These are phyloP conservation scores for Synodontis membranacea DNA, from an alignment of 2,113 vertebrate species.

Conservation along the genomic window DNA sequence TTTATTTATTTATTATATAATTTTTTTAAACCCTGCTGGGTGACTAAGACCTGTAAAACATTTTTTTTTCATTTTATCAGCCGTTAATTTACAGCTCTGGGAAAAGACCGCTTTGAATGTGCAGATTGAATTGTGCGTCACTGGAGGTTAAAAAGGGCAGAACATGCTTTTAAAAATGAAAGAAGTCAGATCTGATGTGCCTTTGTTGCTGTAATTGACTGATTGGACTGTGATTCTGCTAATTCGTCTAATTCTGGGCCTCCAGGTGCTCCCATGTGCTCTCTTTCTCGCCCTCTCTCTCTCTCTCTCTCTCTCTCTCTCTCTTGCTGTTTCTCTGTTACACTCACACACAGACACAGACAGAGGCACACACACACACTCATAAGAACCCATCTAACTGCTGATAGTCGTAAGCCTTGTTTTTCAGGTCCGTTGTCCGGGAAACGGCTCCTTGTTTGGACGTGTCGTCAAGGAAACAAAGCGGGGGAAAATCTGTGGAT, in stretches of 20 bases:
- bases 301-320: slow-evolving; percentile 15
- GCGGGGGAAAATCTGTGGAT: slow-evolving; percentile 61
- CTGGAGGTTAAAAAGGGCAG: neutral
- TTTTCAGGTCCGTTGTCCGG: slow-evolving; percentile 73
- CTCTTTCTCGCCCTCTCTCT: neutral
- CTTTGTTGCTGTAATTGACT: slow-evolving; percentile 40
- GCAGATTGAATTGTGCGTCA: neutral
- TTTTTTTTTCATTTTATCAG: neutral
- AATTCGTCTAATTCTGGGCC: slow-evolving; percentile 19
- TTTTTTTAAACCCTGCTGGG: neutral
- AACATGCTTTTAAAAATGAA: slow-evolving; percentile 5
- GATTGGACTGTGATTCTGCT: slow-evolving; percentile 43
- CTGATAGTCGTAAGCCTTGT: slow-evolving; percentile 59
- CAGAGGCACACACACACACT: slow-evolving; percentile 21
- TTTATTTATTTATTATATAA: too few relatives aligned
- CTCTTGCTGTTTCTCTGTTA: too few relatives aligned
- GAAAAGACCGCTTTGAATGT: neutral
- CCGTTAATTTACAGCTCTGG: neutral
- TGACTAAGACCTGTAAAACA: neutral
- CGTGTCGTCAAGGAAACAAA: slow-evolving; percentile 78
- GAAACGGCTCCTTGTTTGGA: slow-evolving; percentile 78
- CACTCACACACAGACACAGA: slow-evolving; percentile 31
- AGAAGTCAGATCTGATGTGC: neutral
- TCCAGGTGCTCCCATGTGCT: slow-evolving; percentile 39
- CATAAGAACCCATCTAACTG: slow-evolving; percentile 40